Evolutionary conservation across 1,140 invertebrate species (phyloP), one percentile per base, ranked within the genome.

Genomic region (Andrena cerasifolii): DNA sequence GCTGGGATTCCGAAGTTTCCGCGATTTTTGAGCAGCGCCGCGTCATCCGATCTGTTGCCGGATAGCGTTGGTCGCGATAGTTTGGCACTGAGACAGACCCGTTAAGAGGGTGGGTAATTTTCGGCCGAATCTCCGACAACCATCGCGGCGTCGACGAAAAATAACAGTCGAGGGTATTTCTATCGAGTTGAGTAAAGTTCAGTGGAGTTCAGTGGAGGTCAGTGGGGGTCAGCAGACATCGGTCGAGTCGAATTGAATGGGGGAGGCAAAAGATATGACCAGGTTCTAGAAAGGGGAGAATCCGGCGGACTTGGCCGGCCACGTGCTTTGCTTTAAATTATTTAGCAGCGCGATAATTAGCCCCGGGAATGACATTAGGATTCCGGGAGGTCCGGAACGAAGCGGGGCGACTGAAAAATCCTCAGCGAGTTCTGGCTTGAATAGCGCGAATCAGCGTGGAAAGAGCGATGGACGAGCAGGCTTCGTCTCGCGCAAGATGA

Each of bases 111-210:
- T 1, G 73, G 63, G 73, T 76, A 76, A 76, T 76, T 76, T 58
- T 40, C 73, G 6, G 14, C 14, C 26, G 73, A 58, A 76, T 76
- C 73, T 58, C 53, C 14, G 1, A 21, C 63, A 7, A 47, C 73
- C 63, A 76, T 76, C 73, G 73, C 73, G 16, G 45, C 73, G 73
- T 76, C 63, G 63, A 76, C 73, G 73, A 58, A 76, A 76, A 68
- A 26, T 43, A 59, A 58, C 40, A 67, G 21, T 10, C 28, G 40
- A 16, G 21, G 28, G 40, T 40, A 72, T 14, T 4, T 26, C 21
- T 14, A 8, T 3, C 8, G 10, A 3, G 61, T 63, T n/a, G n/a
- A n/a, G n/a, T n/a, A n/a, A n/a, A n/a, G n/a, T n/a, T n/a, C n/a
- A n/a, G n/a, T n/a, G n/a, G n/a, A n/a, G n/a, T n/a, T n/a, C n/a